These are phyloP conservation scores for Monodelphis domestica DNA, from an alignment of 2,797 vertebrate species.

Conservation along the genomic window DNA sequence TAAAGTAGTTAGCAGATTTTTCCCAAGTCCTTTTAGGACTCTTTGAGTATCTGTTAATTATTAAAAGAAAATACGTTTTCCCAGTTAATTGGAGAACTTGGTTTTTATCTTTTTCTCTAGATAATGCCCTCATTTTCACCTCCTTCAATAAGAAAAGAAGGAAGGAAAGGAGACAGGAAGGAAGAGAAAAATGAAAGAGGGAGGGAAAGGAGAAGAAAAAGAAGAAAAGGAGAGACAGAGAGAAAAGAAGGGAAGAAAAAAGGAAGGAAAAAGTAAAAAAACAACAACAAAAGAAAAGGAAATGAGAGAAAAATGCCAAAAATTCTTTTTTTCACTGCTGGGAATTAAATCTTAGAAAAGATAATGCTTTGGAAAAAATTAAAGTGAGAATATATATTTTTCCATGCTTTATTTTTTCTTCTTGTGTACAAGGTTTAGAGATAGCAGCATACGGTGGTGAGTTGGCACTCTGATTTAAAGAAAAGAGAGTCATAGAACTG, in stretches of 20 bases:
- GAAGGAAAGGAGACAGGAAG: background rate
- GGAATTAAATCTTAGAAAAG: background rate
- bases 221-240: too few relatives aligned
- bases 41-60: background rate
- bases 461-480: background rate
- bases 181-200: background rate
- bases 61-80: constrained; percentile 39
- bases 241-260: too few relatives aligned
- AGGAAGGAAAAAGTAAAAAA: too few relatives aligned
- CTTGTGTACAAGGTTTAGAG: background rate
- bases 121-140: background rate
- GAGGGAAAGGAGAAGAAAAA: too few relatives aligned
- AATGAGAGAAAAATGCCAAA: constrained; percentile 19
- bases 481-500: background rate
- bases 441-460: constrained; percentile 24
- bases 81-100: background rate
- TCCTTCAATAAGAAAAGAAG: background rate
- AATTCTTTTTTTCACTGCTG: background rate
- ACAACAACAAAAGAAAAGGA: too few relatives aligned
- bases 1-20: background rate
- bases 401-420: constrained; percentile 17
- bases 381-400: constrained; percentile 19
- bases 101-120: constrained; percentile 31
- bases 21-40: constrained; percentile 43
- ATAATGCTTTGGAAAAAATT: constrained; percentile 23